phyloP scores from a whole-genome alignment of 1,140 invertebrate species.

The Zaprionus lachaisei region DNA sequence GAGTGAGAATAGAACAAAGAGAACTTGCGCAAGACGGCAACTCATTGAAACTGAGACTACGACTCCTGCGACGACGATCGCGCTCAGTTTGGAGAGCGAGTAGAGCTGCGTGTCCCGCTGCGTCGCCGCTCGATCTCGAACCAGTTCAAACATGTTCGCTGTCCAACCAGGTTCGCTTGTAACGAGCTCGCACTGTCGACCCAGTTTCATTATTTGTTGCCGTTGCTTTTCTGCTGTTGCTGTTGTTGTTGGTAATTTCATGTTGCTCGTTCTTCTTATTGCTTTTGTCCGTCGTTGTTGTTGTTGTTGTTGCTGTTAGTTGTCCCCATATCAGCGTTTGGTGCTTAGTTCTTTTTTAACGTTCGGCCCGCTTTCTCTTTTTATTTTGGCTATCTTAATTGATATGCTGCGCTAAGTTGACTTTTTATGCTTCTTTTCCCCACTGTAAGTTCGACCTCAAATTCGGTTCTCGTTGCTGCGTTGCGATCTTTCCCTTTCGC shows the following conservation, averaged over 20 bases:
- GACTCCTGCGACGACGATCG: neutral
- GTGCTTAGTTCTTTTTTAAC: constrained; percentile 74
- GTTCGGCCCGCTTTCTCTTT: constrained; percentile 72
- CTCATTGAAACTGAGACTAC: constrained; percentile 4
- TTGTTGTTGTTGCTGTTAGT: constrained; percentile 36
- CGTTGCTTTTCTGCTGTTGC: constrained; percentile 39
- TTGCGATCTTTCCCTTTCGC: constrained; percentile 30
- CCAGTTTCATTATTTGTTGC: constrained; percentile 77
- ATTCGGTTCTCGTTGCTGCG: constrained; percentile 48
- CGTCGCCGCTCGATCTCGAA: neutral
- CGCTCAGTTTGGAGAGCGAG: neutral
- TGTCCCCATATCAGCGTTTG: constrained; percentile 63
- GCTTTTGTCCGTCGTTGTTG: constrained; percentile 35
- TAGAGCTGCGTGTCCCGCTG: neutral
- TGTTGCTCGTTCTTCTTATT: constrained; percentile 31
- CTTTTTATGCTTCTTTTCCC: constrained; percentile 41
- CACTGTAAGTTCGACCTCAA: constrained; percentile 12
- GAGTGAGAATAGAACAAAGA: neutral
- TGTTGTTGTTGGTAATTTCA: constrained; percentile 38
- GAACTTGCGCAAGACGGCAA: constrained; percentile 1
- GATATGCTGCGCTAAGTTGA: constrained; percentile 69
- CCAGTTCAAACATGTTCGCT: constrained; percentile 38
- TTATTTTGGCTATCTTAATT: constrained; percentile 78
- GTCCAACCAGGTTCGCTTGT: constrained; percentile 29
- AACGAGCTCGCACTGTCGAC: constrained; percentile 43